Evolutionary conservation across 1,140 invertebrate genomes (phyloP).

Genomic region (Zaprionus ghesquierei): DNA sequence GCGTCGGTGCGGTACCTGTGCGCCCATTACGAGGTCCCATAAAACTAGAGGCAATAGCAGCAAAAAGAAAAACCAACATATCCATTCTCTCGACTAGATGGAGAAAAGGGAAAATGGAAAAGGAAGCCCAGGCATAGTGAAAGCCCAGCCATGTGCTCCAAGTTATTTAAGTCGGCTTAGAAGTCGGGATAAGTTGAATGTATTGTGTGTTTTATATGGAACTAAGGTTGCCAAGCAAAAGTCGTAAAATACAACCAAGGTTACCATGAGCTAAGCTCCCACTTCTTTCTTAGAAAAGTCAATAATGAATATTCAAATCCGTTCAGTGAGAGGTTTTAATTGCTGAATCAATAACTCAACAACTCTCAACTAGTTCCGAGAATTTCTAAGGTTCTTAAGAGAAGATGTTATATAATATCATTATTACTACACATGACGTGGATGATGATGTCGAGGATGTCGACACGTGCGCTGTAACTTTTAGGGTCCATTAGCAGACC

Average conservation of each 20-base stretch:
- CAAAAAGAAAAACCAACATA: conserved; percentile 11
- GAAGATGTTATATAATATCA: neutral
- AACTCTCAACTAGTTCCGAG: neutral
- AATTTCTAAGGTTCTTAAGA: no score
- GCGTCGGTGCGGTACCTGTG: conserved; percentile 38
- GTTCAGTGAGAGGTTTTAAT: neutral
- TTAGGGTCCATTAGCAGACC: neutral
- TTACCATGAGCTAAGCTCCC: neutral
- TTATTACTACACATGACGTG: neutral
- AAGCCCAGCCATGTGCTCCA: conserved; percentile 21
- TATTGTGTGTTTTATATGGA: conserved; percentile 51
- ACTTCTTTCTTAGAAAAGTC: neutral
- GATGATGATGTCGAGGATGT: neutral
- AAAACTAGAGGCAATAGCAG: conserved; percentile 57
- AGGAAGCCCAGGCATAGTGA: no score
- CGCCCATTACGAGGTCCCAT: conserved; percentile 67
- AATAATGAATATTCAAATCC: conserved; percentile 4
- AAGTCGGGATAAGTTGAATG: conserved; percentile 52
- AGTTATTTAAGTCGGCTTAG: conserved; percentile 57
- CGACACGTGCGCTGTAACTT: neutral
- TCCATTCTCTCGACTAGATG: conserved; percentile 1
- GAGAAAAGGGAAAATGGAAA: no score
- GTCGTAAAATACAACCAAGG: conserved; percentile 2
- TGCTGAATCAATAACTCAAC: neutral
- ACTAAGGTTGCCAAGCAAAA: neutral